Evolutionary conservation across 64 coral and sea anemone species (phyloP).

Genomic region (Platygyra sinensis): DNA sequence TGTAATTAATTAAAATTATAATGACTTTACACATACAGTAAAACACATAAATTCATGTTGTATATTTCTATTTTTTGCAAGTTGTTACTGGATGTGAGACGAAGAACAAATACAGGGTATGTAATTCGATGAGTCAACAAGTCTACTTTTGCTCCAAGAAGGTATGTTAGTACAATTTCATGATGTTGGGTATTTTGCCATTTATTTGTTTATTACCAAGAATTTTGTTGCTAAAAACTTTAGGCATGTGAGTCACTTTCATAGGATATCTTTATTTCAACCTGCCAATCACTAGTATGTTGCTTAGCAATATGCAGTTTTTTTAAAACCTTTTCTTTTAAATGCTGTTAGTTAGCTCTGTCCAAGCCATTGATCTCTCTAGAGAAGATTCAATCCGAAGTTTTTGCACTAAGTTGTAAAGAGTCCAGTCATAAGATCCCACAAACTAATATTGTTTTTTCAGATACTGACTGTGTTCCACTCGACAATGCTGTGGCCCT

Average conservation of each 20-base stretch:
- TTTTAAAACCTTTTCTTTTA: too few species aligned
- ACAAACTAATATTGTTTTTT: neutral
- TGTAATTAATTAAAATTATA: too few species aligned
- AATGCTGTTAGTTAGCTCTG: too few species aligned
- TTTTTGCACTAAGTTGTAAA: neutral
- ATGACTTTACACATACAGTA: too few species aligned
- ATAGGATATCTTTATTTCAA: too few species aligned
- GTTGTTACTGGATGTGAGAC: slow-evolving; percentile 78
- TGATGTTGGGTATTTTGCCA: too few species aligned
- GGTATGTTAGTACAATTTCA: slow-evolving; percentile 7
- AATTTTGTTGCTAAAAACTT: too few species aligned
- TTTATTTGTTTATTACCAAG: too few species aligned
- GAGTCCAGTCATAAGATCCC: neutral
- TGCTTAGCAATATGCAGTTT: too few species aligned
- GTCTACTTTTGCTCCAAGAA: slow-evolving; percentile 74
- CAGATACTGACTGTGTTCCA: slow-evolving; percentile 92
- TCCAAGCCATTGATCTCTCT: too few species aligned
- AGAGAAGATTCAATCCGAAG: neutral
- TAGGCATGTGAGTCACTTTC: too few species aligned
- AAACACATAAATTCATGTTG: neutral
- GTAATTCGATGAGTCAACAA: slow-evolving; percentile 73
- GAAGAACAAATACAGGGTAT: slow-evolving; percentile 66
- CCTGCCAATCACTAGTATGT: too few species aligned
- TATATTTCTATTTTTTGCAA: neutral
- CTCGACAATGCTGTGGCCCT: slow-evolving; percentile 88